These are phyloP conservation scores for Octodonta nipae DNA, from an alignment of 2,888 invertebrate species.

Conservation along the genomic window DNA sequence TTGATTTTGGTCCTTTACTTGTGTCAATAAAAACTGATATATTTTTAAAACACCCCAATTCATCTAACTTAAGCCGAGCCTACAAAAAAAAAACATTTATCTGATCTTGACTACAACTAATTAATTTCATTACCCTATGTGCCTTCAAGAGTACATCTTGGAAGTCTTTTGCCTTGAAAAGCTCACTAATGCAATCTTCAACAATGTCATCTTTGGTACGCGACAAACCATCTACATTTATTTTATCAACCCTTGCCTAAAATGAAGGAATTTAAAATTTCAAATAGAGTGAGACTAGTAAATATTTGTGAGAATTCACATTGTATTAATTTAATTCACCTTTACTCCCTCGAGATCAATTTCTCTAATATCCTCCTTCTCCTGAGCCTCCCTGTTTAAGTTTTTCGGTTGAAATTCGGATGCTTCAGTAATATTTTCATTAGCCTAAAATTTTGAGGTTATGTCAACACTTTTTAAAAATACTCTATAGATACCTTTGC, in stretches of 20 bases:
- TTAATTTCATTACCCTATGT: conserved; percentile 51
- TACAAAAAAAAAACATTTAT: conserved; percentile 29
- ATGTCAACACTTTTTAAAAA: conserved; percentile 14
- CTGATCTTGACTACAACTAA: conserved; percentile 3
- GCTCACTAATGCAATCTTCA: conserved; percentile 59
- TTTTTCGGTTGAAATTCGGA: conserved; percentile 12
- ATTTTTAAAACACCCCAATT: conserved; percentile 78
- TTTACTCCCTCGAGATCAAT: conserved; percentile 42
- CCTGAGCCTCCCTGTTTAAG: conserved; percentile 11
- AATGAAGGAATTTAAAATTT: conserved; percentile 14
- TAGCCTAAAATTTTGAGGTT: conserved; percentile 20
- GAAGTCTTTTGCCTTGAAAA: conserved; percentile 76
- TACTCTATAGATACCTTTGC: conserved; percentile 31
- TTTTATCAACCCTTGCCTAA: conserved; percentile 70
- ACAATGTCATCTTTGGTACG: conserved; percentile 85
- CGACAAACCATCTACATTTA: conserved; percentile 71
- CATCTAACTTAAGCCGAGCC: conserved; percentile 62
- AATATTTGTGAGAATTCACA: background rate
- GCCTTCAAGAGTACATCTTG: conserved; percentile 65
- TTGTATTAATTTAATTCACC: conserved; percentile 26
- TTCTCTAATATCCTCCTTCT: conserved; percentile 26
- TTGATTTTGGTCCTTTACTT: conserved; percentile 59
- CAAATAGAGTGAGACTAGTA: background rate
- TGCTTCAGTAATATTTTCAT: conserved; percentile 16
- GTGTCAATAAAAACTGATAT: conserved; percentile 80